These are phyloP conservation scores for Drosophila busckii DNA, from an alignment of 1,140 invertebrate genomes.

Conservation along the genomic window DNA sequence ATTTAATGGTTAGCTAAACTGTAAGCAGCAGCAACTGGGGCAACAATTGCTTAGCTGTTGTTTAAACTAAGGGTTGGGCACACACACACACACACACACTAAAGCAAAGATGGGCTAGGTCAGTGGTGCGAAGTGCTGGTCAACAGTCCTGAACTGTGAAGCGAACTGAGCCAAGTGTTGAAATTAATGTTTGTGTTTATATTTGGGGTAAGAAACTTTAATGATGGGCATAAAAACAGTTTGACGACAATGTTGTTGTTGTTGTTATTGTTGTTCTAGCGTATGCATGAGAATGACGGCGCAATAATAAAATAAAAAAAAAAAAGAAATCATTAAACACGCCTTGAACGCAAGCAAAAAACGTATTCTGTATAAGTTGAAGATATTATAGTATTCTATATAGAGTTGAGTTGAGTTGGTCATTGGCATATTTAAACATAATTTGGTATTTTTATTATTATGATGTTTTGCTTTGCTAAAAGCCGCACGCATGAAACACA, in stretches of 20 bases:
- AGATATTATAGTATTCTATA: too few relatives aligned
- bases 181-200: conserved; percentile 34
- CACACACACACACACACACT: too few relatives aligned
- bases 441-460: conserved; percentile 71
- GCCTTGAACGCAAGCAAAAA: conserved; percentile 25
- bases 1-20: not conserved
- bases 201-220: too few relatives aligned
- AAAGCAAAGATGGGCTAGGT: conserved; percentile 34
- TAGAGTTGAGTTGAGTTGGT: not conserved
- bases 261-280: conserved; percentile 10
- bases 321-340: conserved; percentile 60
- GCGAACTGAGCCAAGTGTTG: conserved; percentile 31
- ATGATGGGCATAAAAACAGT: conserved; percentile 42
- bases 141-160: conserved; percentile 1
- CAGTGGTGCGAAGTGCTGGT: conserved; percentile 4
- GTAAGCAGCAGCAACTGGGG: not conserved
- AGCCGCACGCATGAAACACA: conserved; percentile 25
- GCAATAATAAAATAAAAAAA: conserved; percentile 68
- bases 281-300: conserved; percentile 51
- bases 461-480: conserved; percentile 54
- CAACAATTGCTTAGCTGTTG: not conserved
- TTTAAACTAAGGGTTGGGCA: conserved; percentile 3
- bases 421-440: conserved; percentile 71
- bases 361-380: conserved; percentile 36
- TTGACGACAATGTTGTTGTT: conserved; percentile 2